Conservation (phyloP, 2,888 invertebrate genomes). For the Plebejus anna region DNA sequence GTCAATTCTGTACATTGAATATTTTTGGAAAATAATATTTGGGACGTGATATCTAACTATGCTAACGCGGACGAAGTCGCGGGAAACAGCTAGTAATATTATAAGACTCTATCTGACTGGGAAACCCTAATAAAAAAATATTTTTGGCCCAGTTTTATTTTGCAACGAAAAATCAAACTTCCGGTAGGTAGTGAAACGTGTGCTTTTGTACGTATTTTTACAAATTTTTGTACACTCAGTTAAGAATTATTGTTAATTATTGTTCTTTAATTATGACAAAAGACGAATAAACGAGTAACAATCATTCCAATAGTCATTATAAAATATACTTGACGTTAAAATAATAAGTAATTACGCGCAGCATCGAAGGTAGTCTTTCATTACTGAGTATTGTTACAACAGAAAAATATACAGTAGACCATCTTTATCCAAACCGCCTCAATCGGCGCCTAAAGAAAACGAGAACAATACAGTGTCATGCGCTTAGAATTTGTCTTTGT, state of each 20-base stretch:
- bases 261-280: neutral
- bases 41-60: no score
- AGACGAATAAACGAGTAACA: neutral
- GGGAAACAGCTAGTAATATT: no score
- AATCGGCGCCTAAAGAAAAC: no score
- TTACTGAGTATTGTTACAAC: neutral
- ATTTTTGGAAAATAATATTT: no score
- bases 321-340: slow-evolving; percentile 1
- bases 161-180: neutral
- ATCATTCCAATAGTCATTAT: neutral
- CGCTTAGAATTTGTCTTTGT: neutral
- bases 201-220: no score
- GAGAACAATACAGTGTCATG: no score
- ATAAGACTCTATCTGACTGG: no score
- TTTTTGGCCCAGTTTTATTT: neutral
- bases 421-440: no score
- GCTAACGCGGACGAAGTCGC: no score
- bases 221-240: neutral
- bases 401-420: neutral
- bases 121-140: no score
- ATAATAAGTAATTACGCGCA: neutral
- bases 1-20: no score
- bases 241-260: neutral
- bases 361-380: neutral
- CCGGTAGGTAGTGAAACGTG: no score